Conservation (phyloP, 2,888 invertebrate species). For the Malthinus seriepunctatus region DNA sequence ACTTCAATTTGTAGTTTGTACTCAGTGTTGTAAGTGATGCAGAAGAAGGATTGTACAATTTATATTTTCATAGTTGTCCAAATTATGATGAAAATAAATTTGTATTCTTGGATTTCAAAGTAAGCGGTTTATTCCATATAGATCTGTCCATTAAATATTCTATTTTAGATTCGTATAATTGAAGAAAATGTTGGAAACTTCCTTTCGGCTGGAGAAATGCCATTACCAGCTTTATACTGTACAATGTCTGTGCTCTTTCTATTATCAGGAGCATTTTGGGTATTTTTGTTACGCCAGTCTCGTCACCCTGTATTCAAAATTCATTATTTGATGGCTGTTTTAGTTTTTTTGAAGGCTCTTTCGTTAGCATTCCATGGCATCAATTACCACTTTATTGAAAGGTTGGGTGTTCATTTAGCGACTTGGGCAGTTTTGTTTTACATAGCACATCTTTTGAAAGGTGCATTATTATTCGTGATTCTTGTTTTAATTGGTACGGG, state of each 20-base stretch:
- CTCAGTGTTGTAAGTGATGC: conserved; percentile 73
- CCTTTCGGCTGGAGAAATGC: conserved; percentile 95
- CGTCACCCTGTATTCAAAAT: conserved; percentile 89
- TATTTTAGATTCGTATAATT: conserved; percentile 78
- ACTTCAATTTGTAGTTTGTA: conserved; percentile 66
- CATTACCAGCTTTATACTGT: conserved; percentile 88
- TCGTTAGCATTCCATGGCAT: conserved; percentile 94
- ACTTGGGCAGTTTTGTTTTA: conserved; percentile 98
- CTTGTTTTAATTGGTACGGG: conserved; percentile 97
- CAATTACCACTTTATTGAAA: conserved; percentile 92
- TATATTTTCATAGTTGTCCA: conserved; percentile 94
- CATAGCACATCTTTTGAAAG: conserved; percentile 82
- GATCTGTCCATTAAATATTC: too few species aligned
- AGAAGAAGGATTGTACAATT: conserved; percentile 91
- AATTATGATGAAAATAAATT: conserved; percentile 59
- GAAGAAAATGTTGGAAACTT: conserved; percentile 87
- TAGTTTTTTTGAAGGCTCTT: conserved; percentile 89
- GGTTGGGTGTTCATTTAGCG: conserved; percentile 89
- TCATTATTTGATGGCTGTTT: conserved; percentile 93
- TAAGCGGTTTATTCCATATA: conserved; percentile 53
- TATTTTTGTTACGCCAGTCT: conserved; percentile 73
- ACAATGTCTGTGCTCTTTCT: conserved; percentile 90
- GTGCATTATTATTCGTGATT: conserved; percentile 90
- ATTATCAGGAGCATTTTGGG: conserved; percentile 89
- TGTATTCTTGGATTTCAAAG: conserved; percentile 70